phyloP scores from a whole-genome alignment of 2,797 vertebrate genomes.

The Smutsia temminckii region DNA sequence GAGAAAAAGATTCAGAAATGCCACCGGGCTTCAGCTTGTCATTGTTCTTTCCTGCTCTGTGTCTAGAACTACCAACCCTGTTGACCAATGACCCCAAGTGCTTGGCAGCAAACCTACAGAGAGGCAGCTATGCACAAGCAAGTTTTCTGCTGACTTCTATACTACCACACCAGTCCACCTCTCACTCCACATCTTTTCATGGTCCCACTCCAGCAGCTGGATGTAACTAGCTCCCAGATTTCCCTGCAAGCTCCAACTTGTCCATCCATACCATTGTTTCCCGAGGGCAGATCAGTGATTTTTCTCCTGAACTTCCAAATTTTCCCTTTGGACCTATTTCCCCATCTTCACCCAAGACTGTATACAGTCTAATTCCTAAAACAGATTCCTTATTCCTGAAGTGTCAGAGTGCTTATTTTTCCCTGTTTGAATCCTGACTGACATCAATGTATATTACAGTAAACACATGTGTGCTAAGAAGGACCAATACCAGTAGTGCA shows the following conservation, averaged over 20 bases:
- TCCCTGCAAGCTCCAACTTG: background rate
- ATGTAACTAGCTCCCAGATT: background rate
- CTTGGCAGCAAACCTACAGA: background rate
- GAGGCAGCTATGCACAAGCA: background rate
- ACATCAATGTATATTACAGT: background rate
- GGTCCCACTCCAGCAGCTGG: background rate
- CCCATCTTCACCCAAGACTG: background rate
- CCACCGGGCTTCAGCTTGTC: background rate
- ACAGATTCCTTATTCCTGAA: background rate
- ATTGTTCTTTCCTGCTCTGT: background rate
- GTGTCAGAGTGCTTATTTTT: background rate
- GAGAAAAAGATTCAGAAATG: background rate
- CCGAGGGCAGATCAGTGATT: background rate
- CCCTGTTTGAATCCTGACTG: background rate
- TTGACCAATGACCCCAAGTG: background rate
- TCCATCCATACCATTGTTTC: background rate
- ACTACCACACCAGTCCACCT: rapidly evolving
- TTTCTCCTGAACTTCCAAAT: background rate
- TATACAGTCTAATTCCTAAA: slow-evolving; percentile 4
- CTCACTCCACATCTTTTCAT: background rate
- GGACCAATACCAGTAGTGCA: background rate
- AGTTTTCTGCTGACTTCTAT: background rate
- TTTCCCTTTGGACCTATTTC: background rate
- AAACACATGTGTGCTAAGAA: background rate
- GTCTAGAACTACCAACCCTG: background rate